Evolutionary conservation across 2,113 vertebrate genomes (phyloP).

Genomic region (Malurus melanocephalus): DNA sequence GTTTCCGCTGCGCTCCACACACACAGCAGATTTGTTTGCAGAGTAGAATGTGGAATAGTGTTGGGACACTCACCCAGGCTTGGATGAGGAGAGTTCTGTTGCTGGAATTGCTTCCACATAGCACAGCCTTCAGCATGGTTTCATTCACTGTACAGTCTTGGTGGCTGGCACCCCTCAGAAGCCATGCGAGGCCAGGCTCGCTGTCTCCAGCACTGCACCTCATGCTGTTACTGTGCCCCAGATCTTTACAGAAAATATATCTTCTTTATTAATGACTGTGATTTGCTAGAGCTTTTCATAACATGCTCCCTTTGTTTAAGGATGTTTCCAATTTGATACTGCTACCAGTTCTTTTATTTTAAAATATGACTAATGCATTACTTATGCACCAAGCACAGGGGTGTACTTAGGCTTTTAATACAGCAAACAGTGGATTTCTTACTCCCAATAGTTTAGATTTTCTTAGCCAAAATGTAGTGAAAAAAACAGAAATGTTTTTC

Average conservation of each 20-base stretch:
- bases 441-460: not conserved
- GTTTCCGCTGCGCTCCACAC: not conserved
- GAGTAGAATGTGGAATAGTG: not conserved
- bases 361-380: not conserved
- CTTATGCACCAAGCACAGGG: not conserved
- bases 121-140: not conserved
- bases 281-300: not conserved
- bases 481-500: slow-evolving; percentile 12
- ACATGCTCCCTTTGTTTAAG: not conserved
- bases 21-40: not conserved
- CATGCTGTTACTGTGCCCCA: not conserved
- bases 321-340: slow-evolving; percentile 11
- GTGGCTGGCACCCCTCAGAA: not conserved
- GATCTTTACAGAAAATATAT: not conserved
- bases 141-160: not conserved
- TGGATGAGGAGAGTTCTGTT: not conserved
- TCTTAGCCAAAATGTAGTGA: not conserved
- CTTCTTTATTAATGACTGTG: not conserved
- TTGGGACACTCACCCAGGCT: not conserved
- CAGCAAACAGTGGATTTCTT: not conserved
- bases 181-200: not conserved
- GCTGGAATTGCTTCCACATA: not conserved
- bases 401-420: slow-evolving; percentile 2
- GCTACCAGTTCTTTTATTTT: not conserved
- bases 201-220: not conserved